Percentiles rank a stretch among this genome's conserved stretches.
Conservation (phyloP, 1,140 invertebrate genomes). For the Caenorhabditis briggsae region DNA sequence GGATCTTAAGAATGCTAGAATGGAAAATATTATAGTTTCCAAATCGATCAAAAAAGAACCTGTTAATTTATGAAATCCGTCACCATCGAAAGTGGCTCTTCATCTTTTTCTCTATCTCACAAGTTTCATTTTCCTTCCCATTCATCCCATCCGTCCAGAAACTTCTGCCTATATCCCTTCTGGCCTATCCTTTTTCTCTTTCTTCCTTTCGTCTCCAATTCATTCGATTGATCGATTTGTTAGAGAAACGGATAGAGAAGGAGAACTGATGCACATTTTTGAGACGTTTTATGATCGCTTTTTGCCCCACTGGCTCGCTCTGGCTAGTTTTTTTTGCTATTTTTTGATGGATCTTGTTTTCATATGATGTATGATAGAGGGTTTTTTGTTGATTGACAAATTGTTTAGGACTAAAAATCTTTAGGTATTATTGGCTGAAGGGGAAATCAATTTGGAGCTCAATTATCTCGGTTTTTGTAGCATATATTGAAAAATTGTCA, state of each 20-base stretch:
- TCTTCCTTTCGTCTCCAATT: background rate
- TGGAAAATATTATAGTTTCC: background rate
- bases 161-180: background rate
- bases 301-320: background rate
- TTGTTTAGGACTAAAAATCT: background rate
- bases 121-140: background rate
- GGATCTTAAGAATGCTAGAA: background rate
- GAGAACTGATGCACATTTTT: background rate
- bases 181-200: background rate
- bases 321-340: background rate
- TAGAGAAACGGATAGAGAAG: background rate
- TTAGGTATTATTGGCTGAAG: too few species aligned
- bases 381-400: background rate
- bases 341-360: background rate
- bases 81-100: too few species aligned
- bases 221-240: conserved; percentile 47
- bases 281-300: conserved; percentile 39
- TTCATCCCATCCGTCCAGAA: background rate
- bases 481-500: too few species aligned
- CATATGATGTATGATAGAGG: background rate
- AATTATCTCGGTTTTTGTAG: too few species aligned
- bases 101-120: background rate
- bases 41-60: too few species aligned
- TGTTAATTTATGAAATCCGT: too few species aligned
- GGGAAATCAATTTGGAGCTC: too few species aligned